phyloP scores from a whole-genome alignment of 2,113 vertebrate species.

The Psammodynastes pulverulentus region DNA sequence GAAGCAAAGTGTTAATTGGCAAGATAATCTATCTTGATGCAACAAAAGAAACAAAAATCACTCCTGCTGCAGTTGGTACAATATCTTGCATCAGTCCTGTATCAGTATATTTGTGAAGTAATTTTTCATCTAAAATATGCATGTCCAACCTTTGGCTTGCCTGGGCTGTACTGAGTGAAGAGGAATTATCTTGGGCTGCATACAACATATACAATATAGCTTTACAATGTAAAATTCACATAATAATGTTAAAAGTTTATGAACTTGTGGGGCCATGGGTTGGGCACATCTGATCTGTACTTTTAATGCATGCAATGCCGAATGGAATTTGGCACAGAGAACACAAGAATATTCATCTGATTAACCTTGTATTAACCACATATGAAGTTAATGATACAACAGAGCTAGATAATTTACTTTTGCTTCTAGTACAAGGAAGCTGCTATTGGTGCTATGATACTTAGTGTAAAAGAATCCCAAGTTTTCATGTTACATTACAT shows the following conservation, averaged over 20 bases:
- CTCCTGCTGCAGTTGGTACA: background rate
- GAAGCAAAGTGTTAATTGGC: background rate
- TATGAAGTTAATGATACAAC: background rate
- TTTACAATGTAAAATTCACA: background rate
- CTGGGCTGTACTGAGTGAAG: background rate
- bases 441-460: background rate
- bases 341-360: background rate
- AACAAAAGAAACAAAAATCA: background rate
- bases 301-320: background rate
- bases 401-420: background rate
- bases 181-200: background rate
- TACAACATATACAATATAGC: background rate
- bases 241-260: background rate
- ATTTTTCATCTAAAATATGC: background rate
- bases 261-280: background rate
- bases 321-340: background rate
- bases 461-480: background rate
- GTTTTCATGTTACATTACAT: background rate
- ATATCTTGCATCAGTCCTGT: background rate
- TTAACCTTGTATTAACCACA: background rate
- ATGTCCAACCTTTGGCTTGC: background rate
- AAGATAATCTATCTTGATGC: background rate
- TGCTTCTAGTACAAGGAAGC: background rate
- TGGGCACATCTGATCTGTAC: background rate
- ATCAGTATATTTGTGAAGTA: background rate